phyloP scores from a whole-genome alignment of 2,888 invertebrate genomes.

The Scaptomyza polygonia region DNA sequence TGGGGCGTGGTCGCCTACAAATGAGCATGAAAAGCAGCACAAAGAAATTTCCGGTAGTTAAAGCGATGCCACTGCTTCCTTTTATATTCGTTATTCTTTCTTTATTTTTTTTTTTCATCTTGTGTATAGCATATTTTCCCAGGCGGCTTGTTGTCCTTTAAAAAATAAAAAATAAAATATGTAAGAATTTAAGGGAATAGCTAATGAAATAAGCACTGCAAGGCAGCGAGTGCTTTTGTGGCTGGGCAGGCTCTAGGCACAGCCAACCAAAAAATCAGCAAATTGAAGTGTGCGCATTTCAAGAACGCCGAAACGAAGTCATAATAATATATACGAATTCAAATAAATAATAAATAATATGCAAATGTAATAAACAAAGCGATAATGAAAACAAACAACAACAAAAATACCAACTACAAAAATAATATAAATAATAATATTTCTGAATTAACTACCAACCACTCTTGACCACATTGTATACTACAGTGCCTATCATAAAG shows the following conservation, averaged over 20 bases:
- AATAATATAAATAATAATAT: constrained; percentile 22
- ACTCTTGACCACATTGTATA: constrained; percentile 67
- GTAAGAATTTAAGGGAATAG: constrained; percentile 65
- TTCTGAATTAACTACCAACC: constrained; percentile 59
- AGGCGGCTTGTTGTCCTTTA: constrained; percentile 39
- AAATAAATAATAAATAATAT: constrained; percentile 80
- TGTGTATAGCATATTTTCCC: constrained; percentile 57
- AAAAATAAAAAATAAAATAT: constrained; percentile 8
- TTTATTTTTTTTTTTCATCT: constrained; percentile 2
- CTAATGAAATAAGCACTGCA: constrained; percentile 76
- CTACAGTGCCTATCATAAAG: constrained; percentile 28
- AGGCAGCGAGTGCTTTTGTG: constrained; percentile 29
- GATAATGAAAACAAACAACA: constrained; percentile 54
- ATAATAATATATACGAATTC: constrained; percentile 68
- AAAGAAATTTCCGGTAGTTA: constrained; percentile 80
- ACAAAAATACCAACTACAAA: constrained; percentile 1
- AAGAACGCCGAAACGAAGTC: constrained; percentile 61
- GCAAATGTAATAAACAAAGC: constrained; percentile 78
- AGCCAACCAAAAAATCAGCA: constrained; percentile 26
- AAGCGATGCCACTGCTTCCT: constrained; percentile 62
- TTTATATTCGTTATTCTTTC: too few relatives aligned
- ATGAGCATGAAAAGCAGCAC: constrained; percentile 73
- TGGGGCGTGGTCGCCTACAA: constrained; percentile 58
- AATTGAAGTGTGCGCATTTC: constrained; percentile 37
- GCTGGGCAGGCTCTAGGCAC: constrained; percentile 18